phyloP scores from a whole-genome alignment of 2,888 invertebrate species.

The Habroteleia sp. region DNA sequence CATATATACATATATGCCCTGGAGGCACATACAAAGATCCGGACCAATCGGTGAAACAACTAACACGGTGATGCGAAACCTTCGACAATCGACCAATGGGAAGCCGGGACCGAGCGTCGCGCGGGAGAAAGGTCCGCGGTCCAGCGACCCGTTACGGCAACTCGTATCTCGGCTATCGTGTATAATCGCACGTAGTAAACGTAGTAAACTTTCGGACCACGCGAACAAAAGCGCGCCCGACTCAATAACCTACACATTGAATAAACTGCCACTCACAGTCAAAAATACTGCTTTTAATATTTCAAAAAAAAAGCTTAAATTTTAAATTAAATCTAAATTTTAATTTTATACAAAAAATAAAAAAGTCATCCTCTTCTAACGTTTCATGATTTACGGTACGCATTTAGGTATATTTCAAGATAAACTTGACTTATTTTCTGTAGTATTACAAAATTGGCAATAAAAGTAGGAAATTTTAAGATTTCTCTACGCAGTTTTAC shows the following conservation, averaged over 20 bases:
- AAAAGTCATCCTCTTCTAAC: too few species aligned
- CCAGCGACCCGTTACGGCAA: constrained; percentile 72
- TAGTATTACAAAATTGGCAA: too few species aligned
- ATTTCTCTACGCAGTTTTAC: too few species aligned
- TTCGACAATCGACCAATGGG: constrained; percentile 70
- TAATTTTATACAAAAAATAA: too few species aligned
- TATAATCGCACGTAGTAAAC: constrained; percentile 63
- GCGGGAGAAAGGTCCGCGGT: constrained; percentile 74
- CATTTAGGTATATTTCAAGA: too few species aligned
- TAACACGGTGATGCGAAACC: constrained; percentile 61
- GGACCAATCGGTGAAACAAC: constrained; percentile 59
- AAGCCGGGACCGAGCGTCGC: constrained; percentile 65
- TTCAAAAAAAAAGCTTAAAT: too few species aligned
- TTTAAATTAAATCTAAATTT: too few species aligned
- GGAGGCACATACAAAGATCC: constrained; percentile 57
- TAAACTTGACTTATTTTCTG: too few species aligned
- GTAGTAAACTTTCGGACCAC: constrained; percentile 47
- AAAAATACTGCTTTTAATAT: too few species aligned
- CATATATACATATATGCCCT: constrained; percentile 27
- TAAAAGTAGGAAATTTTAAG: too few species aligned
- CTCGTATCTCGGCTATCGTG: constrained; percentile 62
- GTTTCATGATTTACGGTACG: too few species aligned
- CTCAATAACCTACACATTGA: constrained; percentile 10
- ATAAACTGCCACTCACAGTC: too few species aligned
- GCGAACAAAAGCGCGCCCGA: constrained; percentile 35